Percentiles rank a stretch among this genome's conserved stretches.
Evolutionary conservation across 2,113 vertebrate genomes (phyloP).

Genomic region (Pipra filicauda): DNA sequence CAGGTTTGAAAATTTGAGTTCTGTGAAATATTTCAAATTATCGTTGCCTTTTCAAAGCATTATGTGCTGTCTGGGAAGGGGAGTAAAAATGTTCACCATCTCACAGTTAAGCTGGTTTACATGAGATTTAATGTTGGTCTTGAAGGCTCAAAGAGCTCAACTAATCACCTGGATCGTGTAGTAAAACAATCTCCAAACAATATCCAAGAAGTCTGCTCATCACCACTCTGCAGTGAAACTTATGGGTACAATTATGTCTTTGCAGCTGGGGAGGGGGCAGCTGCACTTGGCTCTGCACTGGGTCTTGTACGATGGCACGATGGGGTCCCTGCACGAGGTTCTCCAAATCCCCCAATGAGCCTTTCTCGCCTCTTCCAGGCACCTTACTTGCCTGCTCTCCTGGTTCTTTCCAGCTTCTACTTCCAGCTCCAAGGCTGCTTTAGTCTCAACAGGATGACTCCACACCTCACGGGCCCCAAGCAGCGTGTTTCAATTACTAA

Average conservation of each 20-base stretch:
- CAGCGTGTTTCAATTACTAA: background rate
- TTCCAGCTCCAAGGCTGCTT: background rate
- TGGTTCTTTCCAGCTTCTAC: background rate
- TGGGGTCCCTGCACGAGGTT: rapidly evolving
- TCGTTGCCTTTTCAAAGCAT: background rate
- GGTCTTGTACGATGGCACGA: rapidly evolving
- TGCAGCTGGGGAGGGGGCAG: background rate
- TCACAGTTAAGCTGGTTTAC: background rate
- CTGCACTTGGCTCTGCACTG: background rate
- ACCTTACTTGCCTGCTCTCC: background rate
- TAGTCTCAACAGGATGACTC: background rate
- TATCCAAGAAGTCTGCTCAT: background rate
- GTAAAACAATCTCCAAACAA: background rate
- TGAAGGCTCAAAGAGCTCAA: background rate
- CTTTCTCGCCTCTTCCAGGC: background rate
- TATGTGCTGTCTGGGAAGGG: background rate
- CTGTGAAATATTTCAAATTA: background rate
- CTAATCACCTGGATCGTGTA: background rate
- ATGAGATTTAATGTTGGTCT: background rate
- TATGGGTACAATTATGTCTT: background rate
- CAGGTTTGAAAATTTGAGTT: background rate
- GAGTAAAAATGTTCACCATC: background rate
- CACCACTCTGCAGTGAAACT: background rate
- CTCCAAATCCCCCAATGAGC: background rate
- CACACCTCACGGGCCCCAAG: background rate